phyloP scores from a whole-genome alignment of 2,888 invertebrate genomes.

The Lamellibrachia columna region DNA sequence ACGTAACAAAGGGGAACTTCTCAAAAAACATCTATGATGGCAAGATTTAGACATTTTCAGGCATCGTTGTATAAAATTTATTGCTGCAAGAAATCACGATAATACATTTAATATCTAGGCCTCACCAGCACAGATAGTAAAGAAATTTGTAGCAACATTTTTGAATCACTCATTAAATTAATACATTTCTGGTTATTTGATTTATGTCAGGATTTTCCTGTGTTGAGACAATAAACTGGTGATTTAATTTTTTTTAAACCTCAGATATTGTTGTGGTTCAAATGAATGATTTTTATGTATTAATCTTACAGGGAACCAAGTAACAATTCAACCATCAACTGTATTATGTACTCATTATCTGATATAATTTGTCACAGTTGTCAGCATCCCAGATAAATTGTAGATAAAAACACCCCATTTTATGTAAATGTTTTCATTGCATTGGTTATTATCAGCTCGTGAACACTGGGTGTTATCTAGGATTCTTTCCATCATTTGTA shows the following conservation, averaged over 20 bases:
- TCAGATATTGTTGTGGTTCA: background rate
- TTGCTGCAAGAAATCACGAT: background rate
- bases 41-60: conserved; percentile 10
- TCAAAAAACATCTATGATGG: background rate
- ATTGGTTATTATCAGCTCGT: background rate
- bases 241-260: background rate
- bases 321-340: background rate
- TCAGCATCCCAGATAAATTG: background rate
- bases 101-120: background rate
- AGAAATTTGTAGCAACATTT: background rate
- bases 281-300: background rate
- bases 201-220: background rate
- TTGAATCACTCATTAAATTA: background rate
- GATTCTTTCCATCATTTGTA: background rate
- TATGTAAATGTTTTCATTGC: background rate
- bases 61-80: background rate
- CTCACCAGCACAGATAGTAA: background rate
- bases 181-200: background rate
- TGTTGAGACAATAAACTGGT: background rate
- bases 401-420: background rate
- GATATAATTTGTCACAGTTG: background rate
- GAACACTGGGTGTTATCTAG: background rate
- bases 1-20: background rate
- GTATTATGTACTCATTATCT: background rate
- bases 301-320: background rate